Conservation (phyloP, 2,797 vertebrate species). For the Simalia tracyae region DNA sequence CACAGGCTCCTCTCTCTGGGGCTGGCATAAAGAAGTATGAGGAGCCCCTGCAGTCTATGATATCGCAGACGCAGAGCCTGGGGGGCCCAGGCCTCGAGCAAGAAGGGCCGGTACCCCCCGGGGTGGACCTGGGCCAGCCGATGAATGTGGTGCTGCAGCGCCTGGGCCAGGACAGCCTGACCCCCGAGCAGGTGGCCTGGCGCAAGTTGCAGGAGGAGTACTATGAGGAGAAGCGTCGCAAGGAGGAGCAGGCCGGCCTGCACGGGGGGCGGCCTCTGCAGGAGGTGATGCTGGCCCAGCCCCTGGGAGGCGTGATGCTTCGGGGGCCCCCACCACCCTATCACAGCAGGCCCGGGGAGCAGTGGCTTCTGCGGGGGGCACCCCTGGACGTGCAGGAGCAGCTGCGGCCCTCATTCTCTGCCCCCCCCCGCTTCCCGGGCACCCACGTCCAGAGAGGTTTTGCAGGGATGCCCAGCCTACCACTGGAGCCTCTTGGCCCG, state of each 20-base stretch:
- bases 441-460: constrained; percentile 83
- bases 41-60: constrained; percentile 94
- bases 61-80: constrained; percentile 92
- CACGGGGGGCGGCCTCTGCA: constrained; percentile 74
- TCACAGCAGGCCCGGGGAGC: constrained; percentile 93
- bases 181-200: constrained; percentile 95
- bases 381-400: constrained; percentile 80
- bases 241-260: constrained; percentile 85
- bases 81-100: constrained; percentile 81
- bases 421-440: constrained; percentile 87
- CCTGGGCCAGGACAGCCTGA: constrained; percentile 86
- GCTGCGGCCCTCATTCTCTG: constrained; percentile 71
- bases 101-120: constrained; percentile 75
- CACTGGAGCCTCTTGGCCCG: constrained; percentile 83
- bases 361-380: constrained; percentile 82
- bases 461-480: constrained; percentile 81
- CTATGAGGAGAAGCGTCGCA: constrained; percentile 93
- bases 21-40: constrained; percentile 87
- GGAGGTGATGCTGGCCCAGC: constrained; percentile 74
- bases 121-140: constrained; percentile 86
- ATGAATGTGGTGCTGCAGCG: constrained; percentile 83
- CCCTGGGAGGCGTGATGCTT: constrained; percentile 82
- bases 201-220: constrained; percentile 97
- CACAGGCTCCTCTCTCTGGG: not conserved
- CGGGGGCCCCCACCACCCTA: constrained; percentile 95